Evolutionary conservation across 53 echinoderm and acorn worm species (phyloP).

Genomic region (Henricia sp.): DNA sequence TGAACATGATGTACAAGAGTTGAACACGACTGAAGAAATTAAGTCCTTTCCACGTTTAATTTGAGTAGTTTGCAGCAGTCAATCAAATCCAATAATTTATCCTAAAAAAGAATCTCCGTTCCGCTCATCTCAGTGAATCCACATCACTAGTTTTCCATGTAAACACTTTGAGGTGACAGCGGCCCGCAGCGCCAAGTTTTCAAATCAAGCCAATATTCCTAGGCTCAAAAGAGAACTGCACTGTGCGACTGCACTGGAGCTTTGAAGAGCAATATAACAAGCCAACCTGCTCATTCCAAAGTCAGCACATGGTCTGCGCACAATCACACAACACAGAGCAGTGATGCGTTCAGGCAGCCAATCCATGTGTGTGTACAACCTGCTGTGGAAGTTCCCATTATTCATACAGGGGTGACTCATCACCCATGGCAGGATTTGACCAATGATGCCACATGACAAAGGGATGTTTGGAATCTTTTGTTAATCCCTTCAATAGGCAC

Average conservation of each 20-base stretch:
- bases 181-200: constrained; percentile 8
- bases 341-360: no score
- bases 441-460: constrained; percentile 2
- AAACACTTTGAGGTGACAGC: constrained; percentile 6
- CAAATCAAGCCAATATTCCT: background rate
- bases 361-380: no score
- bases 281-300: background rate
- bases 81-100: constrained; percentile 6
- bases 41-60: no score
- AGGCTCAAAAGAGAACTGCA: background rate
- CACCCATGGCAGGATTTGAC: background rate
- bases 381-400: constrained; percentile 54
- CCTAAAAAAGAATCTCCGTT: background rate
- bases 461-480: constrained; percentile 41
- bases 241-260: background rate
- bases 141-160: constrained; percentile 52
- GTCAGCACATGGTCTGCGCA: background rate
- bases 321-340: background rate
- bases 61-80: background rate
- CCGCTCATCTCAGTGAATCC: constrained; percentile 30
- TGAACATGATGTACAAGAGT: no score
- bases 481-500: constrained; percentile 27
- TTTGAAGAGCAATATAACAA: background rate
- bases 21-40: no score
- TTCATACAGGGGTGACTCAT: constrained; percentile 42